Percentiles rank a stretch among this genome's conserved stretches.
phyloP scores from a whole-genome alignment of 1,140 invertebrate species.

The Bombus turneri region DNA sequence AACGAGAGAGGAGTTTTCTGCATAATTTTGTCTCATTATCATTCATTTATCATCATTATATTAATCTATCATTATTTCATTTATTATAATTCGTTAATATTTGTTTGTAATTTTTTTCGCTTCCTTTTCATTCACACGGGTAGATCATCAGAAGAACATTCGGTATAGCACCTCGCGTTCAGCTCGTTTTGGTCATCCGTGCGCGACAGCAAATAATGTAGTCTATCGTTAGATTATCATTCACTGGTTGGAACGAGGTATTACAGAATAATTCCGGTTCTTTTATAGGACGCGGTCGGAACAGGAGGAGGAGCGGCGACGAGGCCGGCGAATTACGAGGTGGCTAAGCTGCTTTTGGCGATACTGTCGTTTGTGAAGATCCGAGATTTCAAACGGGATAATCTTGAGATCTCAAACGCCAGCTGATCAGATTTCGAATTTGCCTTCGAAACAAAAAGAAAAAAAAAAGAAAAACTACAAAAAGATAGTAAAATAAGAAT shows the following conservation, averaged over 20 bases:
- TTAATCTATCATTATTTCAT: not conserved
- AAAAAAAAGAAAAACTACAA: not conserved
- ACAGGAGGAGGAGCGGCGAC: conserved; percentile 72
- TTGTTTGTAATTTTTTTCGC: not conserved
- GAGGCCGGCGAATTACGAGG: conserved; percentile 72
- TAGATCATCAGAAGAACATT: not conserved
- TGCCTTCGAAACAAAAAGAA: not conserved
- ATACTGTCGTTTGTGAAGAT: conserved; percentile 29
- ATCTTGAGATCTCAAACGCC: not conserved
- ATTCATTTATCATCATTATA: too few relatives aligned
- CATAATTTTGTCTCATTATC: not conserved
- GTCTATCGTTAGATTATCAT: not conserved
- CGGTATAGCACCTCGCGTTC: not conserved
- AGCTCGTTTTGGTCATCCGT: not conserved
- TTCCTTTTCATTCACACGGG: not conserved
- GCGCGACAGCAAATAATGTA: conserved; percentile 5
- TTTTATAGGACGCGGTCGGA: conserved; percentile 76
- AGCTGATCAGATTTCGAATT: not conserved
- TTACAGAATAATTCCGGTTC: conserved; percentile 41
- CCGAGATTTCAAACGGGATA: not conserved
- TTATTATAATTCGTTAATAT: not conserved
- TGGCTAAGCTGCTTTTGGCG: conserved; percentile 57
- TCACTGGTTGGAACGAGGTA: conserved; percentile 5
- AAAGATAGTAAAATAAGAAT: not conserved
- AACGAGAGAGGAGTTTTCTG: not conserved